phyloP scores from a whole-genome alignment of 2,113 vertebrate species.

The Parotia lawesii region DNA sequence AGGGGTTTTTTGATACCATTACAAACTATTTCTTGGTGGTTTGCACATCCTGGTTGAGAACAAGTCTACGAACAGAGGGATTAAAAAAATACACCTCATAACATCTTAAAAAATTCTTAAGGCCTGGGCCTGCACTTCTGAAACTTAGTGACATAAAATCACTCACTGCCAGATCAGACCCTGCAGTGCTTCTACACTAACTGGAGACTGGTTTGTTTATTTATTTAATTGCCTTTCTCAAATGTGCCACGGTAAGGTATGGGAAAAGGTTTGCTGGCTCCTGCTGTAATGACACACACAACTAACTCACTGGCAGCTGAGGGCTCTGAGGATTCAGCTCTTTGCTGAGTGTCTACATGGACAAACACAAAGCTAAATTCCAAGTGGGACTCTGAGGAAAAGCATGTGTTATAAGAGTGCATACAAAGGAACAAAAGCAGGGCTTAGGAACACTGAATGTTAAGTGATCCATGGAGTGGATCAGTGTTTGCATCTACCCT shows the following conservation, averaged over 20 bases:
- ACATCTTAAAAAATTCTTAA: not conserved
- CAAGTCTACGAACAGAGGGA: not conserved
- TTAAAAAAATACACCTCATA: not conserved
- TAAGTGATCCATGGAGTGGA: not conserved
- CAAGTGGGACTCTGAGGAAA: not conserved
- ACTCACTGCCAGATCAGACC: not conserved
- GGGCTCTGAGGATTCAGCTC: not conserved
- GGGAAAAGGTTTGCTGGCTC: not conserved
- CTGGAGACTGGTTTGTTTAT: not conserved
- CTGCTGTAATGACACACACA: not conserved
- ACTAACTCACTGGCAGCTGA: not conserved
- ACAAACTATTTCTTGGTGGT: fast-evolving
- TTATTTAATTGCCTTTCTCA: not conserved
- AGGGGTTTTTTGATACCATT: not conserved
- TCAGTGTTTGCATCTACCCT: not conserved
- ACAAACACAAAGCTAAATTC: not conserved
- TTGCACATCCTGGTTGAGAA: not conserved
- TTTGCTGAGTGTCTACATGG: not conserved
- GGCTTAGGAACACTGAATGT: not conserved
- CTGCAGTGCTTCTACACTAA: not conserved
- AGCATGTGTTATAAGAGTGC: fast-evolving
- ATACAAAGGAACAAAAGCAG: not conserved
- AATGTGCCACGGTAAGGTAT: not conserved
- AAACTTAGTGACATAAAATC: not conserved
- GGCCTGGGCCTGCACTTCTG: not conserved